phyloP scores from a whole-genome alignment of 2,113 vertebrate genomes.

The Embiotoca jacksoni region DNA sequence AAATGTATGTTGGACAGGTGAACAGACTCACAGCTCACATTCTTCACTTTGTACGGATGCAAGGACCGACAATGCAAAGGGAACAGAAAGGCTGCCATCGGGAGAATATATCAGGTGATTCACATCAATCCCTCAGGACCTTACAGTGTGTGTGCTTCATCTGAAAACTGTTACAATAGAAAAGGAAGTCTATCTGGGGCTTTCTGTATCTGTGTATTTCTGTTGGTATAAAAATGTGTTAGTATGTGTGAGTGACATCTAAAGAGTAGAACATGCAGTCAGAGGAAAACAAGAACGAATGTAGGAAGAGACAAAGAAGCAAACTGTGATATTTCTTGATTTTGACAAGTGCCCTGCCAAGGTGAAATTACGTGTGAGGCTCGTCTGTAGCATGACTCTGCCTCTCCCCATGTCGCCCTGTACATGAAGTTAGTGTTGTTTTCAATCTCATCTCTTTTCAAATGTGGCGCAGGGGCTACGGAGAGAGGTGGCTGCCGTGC shows the following conservation, averaged over 20 bases:
- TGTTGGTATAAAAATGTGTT: slow-evolving; percentile 36
- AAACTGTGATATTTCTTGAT: slow-evolving; percentile 80
- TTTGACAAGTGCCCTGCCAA: slow-evolving; percentile 83
- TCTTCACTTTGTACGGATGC: slow-evolving; percentile 40
- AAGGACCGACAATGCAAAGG: slow-evolving; percentile 34
- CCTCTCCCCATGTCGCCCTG: slow-evolving; percentile 51
- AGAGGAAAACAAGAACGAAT: slow-evolving; percentile 44
- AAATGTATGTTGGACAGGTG: slow-evolving; percentile 17
- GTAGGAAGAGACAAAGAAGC: slow-evolving; percentile 67
- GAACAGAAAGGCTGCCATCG: slow-evolving; percentile 34
- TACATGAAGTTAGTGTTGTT: slow-evolving; percentile 85
- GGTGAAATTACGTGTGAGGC: slow-evolving; percentile 83
- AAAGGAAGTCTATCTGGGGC: slow-evolving; percentile 45
- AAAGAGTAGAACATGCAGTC: slow-evolving; percentile 73
- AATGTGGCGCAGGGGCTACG: slow-evolving; percentile 75
- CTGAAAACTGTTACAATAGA: slow-evolving; percentile 41
- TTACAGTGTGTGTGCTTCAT: slow-evolving; percentile 12
- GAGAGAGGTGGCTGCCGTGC: slow-evolving; percentile 81
- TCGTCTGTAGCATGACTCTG: slow-evolving; percentile 67
- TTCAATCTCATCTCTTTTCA: slow-evolving; percentile 87
- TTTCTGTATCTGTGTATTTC: slow-evolving; percentile 39
- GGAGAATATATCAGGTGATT: slow-evolving; percentile 51
- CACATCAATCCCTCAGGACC: slow-evolving; percentile 55
- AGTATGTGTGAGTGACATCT: slow-evolving; percentile 73
- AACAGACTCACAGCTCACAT: slow-evolving; percentile 48